Base-by-base conservation (phyloP, 2,113 vertebrate genomes). In the Stegostoma tigrinum region DNA sequence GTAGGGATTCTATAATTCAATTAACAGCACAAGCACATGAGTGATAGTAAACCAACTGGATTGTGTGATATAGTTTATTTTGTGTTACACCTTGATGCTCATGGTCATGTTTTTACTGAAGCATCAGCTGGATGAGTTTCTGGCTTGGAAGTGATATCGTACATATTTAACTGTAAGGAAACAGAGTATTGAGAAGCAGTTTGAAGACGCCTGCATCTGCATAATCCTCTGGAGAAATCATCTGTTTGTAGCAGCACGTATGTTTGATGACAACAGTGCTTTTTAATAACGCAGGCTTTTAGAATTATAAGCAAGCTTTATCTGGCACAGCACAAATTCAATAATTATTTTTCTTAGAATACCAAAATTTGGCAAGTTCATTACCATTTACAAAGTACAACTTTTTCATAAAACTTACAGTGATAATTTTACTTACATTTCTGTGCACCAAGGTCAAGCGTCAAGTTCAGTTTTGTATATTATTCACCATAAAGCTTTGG, bases 161-260 rank as follows among this genome's bases (percentile, higher is more conserved):
- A 72, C 70, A 42, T 52, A 95, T 45, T 75, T 95, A 68, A 72
- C 94, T 72, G 12, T 52, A 30, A 72, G 66, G 94, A 95, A 95
- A 52, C 94, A 75, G 94, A 38, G 67, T 52, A 3, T 48, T 72
- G 68, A 70, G 68, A 72, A 72, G 27, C 23, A 45, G 24, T 72
- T 95, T 72, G 94, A 75, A 72, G 94, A 95, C 8, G 72, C 67
- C 30, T 27, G 72, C 67, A 72, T 95, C 94, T 95, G 94, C 94
- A 95, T 52, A 95, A 95, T 45, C 68, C 94, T 75, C 72, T 75
- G 19, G 64, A 68, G n/a, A 70, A 94, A 94, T 94, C 38, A 67
- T 94, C 64, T 70, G 64, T 23, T 94, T 38, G 23, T 70, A 70
- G 93, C 93, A 94, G 64, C 30, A 12, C 45, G 94, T 68, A 23